Conservation (phyloP, 1,140 invertebrate genomes). For the Diachasma alloeum region DNA sequence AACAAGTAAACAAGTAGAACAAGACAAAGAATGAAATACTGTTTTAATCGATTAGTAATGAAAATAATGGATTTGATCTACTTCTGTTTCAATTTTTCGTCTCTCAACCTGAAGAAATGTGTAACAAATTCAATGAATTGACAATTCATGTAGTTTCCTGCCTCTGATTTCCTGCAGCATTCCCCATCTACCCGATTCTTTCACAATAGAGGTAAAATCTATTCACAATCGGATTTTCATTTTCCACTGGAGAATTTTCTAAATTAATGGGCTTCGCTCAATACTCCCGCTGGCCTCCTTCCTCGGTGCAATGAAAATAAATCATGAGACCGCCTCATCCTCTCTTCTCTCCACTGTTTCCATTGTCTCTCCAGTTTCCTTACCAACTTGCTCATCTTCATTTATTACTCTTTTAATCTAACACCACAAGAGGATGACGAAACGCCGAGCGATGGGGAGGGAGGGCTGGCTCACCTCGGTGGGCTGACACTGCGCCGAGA, state of each 20-base stretch:
- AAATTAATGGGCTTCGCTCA: slow-evolving; percentile 11
- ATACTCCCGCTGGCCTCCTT: not conserved
- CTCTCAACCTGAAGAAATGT: too few relatives aligned
- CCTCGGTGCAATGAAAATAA: slow-evolving; percentile 12
- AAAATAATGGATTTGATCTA: too few relatives aligned
- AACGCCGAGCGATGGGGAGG: not conserved
- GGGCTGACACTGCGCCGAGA: slow-evolving; percentile 27
- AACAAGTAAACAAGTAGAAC: too few relatives aligned
- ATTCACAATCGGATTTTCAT: not conserved
- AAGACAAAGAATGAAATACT: too few relatives aligned
- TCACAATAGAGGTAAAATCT: too few relatives aligned
- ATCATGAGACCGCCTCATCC: not conserved
- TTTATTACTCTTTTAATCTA: not conserved
- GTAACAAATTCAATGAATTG: too few relatives aligned
- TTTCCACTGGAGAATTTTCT: not conserved
- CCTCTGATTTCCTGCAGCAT: too few relatives aligned
- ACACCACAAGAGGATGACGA: not conserved
- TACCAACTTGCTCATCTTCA: not conserved
- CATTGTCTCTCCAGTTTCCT: too few relatives aligned
- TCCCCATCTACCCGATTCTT: too few relatives aligned
- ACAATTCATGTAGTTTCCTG: too few relatives aligned
- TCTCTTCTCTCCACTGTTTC: not conserved
- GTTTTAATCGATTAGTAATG: too few relatives aligned
- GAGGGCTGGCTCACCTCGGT: not conserved
- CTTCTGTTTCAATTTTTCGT: too few relatives aligned